Base-by-base conservation (phyloP, 2,113 vertebrate genomes). In the Phaethon lepturus region DNA sequence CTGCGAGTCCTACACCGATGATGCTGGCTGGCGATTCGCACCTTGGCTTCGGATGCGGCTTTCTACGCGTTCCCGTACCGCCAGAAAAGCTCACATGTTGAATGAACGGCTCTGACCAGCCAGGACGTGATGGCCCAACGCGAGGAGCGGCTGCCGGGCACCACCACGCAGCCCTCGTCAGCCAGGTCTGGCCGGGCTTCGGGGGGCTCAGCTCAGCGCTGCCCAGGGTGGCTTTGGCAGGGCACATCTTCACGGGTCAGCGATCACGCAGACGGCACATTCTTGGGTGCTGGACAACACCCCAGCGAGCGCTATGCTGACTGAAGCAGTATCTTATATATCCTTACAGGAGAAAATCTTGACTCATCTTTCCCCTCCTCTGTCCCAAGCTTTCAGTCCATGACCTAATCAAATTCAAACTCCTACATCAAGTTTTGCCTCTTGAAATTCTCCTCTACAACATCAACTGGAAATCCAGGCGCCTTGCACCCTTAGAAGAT, bases 261-360 rank as follows among this genome's bases (percentile, higher is more conserved):
- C 68, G 44, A 40, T 53, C 49, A 13, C 2, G 18, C 63, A 74
- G 72, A 62, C 25, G 4, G 71, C 94, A 91, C 47, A 8, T 94
- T 91, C 83, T 6, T 75, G 84, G 69, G 73, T 22, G 58, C 12
- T 12, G 69, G 44, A 89, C 91, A 91, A 4, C 50, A 19, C 25
- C 62, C 29, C 0, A 0, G 19, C 63, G 56, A 95, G 71, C 0
- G 0, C 58, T 28, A 3, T 45, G 59, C 79, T 92, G 88, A 85
- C 58, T 9, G 20, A 69, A 56, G 77, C 49, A 66, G 3, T 67
- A 56, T 16, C 42, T 52, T 29, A 7, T 12, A 28, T 55, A 68
- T 44, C 69, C 62, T 63, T 25, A 38, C 35, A 56, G 66, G 69
- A 87, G 18, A 85, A 66, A 60, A 66, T 38, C 38, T 6, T 49